Conservation (phyloP, 23 tunicate genomes). For the Clavelina lepadiformis region DNA sequence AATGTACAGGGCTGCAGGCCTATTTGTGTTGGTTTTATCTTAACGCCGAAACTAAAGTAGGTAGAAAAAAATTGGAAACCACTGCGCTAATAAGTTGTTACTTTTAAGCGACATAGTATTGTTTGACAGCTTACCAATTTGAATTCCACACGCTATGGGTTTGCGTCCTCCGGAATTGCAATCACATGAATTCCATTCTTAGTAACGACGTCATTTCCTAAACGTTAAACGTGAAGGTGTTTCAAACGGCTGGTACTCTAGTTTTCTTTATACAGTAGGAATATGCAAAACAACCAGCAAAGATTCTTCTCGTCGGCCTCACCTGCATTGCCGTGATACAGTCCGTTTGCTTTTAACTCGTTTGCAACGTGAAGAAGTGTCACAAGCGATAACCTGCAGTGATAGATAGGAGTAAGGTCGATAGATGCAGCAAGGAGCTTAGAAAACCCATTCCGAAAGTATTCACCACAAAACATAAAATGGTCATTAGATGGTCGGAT, state of each 20-base stretch:
- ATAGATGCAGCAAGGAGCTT: too few relatives aligned
- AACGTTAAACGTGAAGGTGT: not conserved
- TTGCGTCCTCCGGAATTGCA: slow-evolving; percentile 16
- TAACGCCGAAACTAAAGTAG: too few relatives aligned
- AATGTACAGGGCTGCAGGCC: too few relatives aligned
- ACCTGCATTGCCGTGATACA: slow-evolving; percentile 21
- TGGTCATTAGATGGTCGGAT: too few relatives aligned
- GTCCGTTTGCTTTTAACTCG: slow-evolving; percentile 42
- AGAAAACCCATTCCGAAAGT: too few relatives aligned
- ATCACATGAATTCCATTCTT: not conserved
- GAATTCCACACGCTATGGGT: slow-evolving; percentile 29
- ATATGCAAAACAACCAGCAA: not conserved
- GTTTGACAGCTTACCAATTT: slow-evolving; percentile 36
- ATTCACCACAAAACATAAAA: too few relatives aligned
- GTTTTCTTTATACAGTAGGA: not conserved
- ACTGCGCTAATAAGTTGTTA: too few relatives aligned
- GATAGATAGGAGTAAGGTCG: not conserved
- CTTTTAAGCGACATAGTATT: too few relatives aligned
- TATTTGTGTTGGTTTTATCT: too few relatives aligned
- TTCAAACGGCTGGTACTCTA: not conserved
- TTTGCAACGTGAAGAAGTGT: slow-evolving; percentile 54
- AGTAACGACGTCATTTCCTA: slow-evolving; percentile 7
- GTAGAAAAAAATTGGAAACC: too few relatives aligned
- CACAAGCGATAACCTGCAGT: slow-evolving; percentile 53
- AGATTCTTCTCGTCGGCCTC: not conserved